phyloP scores from a whole-genome alignment of 2,113 vertebrate genomes.

The Zootoca vivipara region DNA sequence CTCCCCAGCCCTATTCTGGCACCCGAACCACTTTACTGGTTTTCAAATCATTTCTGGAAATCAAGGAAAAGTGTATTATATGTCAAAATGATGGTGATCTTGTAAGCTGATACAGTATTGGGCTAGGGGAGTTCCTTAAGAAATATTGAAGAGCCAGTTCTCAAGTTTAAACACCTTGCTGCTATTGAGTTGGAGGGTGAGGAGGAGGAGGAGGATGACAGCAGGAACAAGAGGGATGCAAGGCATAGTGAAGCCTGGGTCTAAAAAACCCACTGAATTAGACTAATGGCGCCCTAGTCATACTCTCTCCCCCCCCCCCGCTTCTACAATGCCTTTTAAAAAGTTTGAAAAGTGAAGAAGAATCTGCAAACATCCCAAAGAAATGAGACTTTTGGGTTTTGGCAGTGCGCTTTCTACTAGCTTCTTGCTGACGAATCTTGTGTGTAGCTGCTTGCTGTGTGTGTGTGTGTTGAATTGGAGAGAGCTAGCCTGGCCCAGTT shows the following conservation, averaged over 20 bases:
- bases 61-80: not conserved
- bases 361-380: not conserved
- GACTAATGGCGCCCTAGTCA: too few relatives aligned
- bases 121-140: not conserved
- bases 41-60: not conserved
- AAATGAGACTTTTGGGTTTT: not conserved
- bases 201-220: not conserved
- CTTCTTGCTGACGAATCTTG: not conserved
- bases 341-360: not conserved
- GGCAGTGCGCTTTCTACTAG: not conserved
- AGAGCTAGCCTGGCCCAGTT: fast-evolving
- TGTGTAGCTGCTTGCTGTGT: not conserved
- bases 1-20: not conserved
- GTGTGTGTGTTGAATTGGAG: not conserved
- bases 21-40: too few relatives aligned
- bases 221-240: not conserved
- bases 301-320: fast-evolving
- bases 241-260: not conserved
- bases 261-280: not conserved
- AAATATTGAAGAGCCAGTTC: not conserved
- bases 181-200: not conserved
- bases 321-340: not conserved
- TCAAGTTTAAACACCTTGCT: not conserved
- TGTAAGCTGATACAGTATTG: not conserved
- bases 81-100: not conserved